Evolutionary conservation across 2,888 invertebrate species (phyloP).

Genomic region (Lingula anatina): DNA sequence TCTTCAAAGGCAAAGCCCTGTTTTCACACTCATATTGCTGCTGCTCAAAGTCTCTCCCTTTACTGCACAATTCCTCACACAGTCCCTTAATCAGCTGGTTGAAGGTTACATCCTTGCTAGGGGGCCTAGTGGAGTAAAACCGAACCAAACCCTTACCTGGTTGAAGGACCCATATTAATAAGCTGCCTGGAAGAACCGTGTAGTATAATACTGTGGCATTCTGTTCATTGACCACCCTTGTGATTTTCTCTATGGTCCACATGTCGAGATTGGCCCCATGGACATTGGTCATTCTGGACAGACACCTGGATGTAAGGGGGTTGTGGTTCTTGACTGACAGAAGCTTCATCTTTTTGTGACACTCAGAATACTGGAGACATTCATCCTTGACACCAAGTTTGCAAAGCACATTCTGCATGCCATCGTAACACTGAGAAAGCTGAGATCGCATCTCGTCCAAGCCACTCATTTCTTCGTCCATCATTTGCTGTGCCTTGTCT

Average conservation of each 20-base stretch:
- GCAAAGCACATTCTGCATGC: slow-evolving; percentile 34
- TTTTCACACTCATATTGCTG: slow-evolving; percentile 29
- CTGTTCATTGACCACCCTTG: slow-evolving; percentile 30
- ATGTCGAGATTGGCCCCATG: slow-evolving; percentile 17
- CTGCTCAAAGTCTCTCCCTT: slow-evolving; percentile 14
- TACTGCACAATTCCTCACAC: not conserved
- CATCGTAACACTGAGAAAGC: slow-evolving; percentile 36
- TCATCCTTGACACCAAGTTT: slow-evolving; percentile 35
- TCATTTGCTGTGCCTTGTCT: slow-evolving; percentile 17
- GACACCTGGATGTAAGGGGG: too few species aligned
- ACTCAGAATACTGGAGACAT: slow-evolving; percentile 39
- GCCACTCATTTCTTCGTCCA: slow-evolving; percentile 34
- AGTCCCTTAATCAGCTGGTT: slow-evolving; percentile 18
- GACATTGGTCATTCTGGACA: slow-evolving; percentile 22
- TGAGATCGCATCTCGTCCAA: slow-evolving; percentile 29
- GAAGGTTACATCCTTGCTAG: slow-evolving; percentile 17
- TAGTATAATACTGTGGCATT: slow-evolving; percentile 41
- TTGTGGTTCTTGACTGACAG: too few species aligned
- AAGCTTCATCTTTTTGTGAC: slow-evolving; percentile 24
- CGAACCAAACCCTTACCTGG: slow-evolving; percentile 34
- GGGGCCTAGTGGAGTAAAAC: slow-evolving; percentile 25
- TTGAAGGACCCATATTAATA: slow-evolving; percentile 40
- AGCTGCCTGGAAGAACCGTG: slow-evolving; percentile 26
- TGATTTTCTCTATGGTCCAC: slow-evolving; percentile 33
- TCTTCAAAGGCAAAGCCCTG: slow-evolving; percentile 27